Conservation (phyloP, 2,113 vertebrate genomes). For the Corythoichthys haematopterus region DNA sequence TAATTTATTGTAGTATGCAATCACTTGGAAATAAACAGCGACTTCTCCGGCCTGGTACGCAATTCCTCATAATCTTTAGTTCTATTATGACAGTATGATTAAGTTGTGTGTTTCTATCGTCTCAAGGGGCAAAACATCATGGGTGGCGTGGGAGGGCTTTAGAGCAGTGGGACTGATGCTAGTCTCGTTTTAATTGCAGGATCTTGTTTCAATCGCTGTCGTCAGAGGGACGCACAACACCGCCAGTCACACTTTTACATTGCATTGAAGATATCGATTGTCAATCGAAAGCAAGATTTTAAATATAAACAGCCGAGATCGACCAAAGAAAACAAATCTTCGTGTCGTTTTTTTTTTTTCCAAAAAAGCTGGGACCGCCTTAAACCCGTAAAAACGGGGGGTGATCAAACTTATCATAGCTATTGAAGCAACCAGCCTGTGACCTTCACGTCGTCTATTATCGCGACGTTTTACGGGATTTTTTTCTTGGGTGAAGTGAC, state of each 20-base stretch:
- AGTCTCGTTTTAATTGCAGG: conserved; percentile 21
- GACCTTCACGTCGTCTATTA: conserved; percentile 24
- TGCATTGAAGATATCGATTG: conserved; percentile 34
- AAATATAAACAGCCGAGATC: not conserved
- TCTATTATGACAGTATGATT: not conserved
- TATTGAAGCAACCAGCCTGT: conserved; percentile 7
- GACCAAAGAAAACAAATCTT: conserved; percentile 5
- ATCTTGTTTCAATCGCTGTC: conserved; percentile 79
- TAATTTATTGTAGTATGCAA: not conserved
- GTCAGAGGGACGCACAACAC: conserved; percentile 69
- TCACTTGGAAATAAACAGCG: too few relatives aligned
- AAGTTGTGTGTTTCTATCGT: not conserved
- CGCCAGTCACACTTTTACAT: conserved; percentile 43
- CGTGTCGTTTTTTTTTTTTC: conserved; percentile 48
- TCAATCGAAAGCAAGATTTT: conserved; percentile 22
- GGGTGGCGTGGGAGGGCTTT: conserved; percentile 46
- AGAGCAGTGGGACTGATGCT: conserved; percentile 12
- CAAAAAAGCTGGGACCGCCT: conserved; percentile 26
- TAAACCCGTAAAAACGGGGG: not conserved
- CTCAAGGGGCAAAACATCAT: conserved; percentile 8
- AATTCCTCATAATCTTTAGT: not conserved
- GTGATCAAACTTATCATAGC: conserved; percentile 16
- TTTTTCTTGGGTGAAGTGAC: not conserved
- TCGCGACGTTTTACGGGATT: conserved; percentile 13
- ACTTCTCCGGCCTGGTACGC: not conserved